Conservation (phyloP, 2,888 invertebrate genomes). For the Oxyteleia sp. region DNA sequence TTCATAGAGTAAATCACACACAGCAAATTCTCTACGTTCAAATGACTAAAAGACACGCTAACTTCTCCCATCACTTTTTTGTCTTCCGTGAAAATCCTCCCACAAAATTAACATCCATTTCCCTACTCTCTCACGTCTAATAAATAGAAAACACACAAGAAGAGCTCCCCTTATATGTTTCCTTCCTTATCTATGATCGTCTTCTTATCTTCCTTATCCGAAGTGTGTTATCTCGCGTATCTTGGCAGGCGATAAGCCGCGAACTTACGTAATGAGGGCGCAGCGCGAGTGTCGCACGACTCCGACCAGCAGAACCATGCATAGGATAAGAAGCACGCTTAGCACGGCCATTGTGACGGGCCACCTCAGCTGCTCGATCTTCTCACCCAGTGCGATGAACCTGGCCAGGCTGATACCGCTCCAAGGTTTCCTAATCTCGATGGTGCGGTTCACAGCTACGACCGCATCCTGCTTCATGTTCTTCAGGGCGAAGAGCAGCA, state of each 20-base stretch:
- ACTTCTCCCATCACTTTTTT: no score
- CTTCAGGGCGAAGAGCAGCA: constrained; percentile 91
- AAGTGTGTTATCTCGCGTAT: constrained; percentile 35
- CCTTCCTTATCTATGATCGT: no score
- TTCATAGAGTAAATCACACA: no score
- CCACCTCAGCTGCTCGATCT: constrained; percentile 94
- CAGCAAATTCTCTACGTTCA: no score
- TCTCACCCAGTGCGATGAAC: constrained; percentile 90
- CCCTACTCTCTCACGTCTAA: no score
- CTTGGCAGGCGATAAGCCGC: constrained; percentile 38
- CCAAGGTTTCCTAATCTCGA: constrained; percentile 92
- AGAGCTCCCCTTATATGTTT: no score
- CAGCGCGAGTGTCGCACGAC: constrained; percentile 96
- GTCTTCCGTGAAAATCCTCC: no score
- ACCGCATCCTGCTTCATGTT: constrained; percentile 92
- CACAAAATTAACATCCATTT: no score
- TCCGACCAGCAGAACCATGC: constrained; percentile 96
- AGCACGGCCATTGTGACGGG: constrained; percentile 96
- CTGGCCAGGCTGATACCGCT: constrained; percentile 91
- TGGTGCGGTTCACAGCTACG: constrained; percentile 92
- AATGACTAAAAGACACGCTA: no score
- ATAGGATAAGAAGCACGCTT: constrained; percentile 94
- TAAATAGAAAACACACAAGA: no score
- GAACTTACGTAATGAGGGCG: constrained; percentile 92
- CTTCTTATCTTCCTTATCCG: constrained; percentile 18